Evolutionary conservation across 92 coral and sea anemone genomes (phyloP).

Genomic region (Epizoanthus illoricatus): DNA sequence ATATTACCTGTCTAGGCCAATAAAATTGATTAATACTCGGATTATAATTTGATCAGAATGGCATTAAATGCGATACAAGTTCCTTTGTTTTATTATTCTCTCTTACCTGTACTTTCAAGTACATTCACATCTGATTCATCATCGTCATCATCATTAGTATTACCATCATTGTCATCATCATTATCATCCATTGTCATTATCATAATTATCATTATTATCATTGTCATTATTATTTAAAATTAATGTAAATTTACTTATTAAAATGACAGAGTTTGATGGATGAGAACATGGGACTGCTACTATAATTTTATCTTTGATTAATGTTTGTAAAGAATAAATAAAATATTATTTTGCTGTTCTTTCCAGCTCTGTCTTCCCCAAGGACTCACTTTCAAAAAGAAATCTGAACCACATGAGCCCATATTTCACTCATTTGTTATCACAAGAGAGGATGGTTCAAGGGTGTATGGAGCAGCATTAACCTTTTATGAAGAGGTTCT

Average conservation of each 20-base stretch:
- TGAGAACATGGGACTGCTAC: neutral
- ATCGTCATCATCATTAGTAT: no score
- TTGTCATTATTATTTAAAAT: no score
- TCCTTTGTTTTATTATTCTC: neutral
- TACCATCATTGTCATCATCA: no score
- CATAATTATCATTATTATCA: no score
- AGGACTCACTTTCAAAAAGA: conserved; percentile 86
- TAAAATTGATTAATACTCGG: no score
- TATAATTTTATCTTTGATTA: neutral
- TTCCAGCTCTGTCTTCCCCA: conserved; percentile 88
- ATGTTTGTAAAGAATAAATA: neutral
- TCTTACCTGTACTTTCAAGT: neutral
- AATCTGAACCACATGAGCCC: conserved; percentile 76
- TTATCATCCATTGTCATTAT: no score
- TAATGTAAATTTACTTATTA: no score
- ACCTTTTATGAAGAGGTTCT: conserved; percentile 84
- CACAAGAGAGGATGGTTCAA: conserved; percentile 96
- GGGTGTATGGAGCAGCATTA: conserved; percentile 87
- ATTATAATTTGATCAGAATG: no score
- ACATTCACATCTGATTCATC: no score
- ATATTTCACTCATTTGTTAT: conserved; percentile 85
- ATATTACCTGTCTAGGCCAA: no score
- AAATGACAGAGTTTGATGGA: neutral
- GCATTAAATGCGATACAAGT: no score
- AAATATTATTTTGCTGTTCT: neutral